phyloP scores from a whole-genome alignment of 2,888 invertebrate genomes.

The Leptinotarsa rubiginosa region DNA sequence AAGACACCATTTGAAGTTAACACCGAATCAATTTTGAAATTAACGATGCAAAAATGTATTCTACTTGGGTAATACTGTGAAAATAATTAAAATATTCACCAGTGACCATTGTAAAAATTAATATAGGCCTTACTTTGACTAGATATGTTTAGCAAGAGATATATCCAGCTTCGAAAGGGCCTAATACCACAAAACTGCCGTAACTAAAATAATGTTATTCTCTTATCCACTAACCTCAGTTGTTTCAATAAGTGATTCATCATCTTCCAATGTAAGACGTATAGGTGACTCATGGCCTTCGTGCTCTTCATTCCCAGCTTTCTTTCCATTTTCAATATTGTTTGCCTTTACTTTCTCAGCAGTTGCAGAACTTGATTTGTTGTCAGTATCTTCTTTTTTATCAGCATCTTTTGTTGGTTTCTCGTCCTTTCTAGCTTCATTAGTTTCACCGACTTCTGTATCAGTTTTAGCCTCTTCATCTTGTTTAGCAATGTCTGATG shows the following conservation, averaged over 20 bases:
- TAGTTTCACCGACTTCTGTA: background rate
- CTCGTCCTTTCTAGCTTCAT: background rate
- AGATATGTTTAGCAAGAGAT: background rate
- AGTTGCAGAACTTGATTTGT: background rate
- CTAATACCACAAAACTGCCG: constrained; percentile 15
- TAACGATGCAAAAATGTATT: background rate
- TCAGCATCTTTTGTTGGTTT: constrained; percentile 11
- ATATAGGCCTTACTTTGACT: constrained; percentile 8
- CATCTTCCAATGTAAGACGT: constrained; percentile 60
- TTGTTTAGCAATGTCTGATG: constrained; percentile 51
- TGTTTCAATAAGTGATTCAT: constrained; percentile 58
- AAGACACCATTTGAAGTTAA: too few species aligned
- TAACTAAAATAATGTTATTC: background rate
- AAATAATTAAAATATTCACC: constrained; percentile 23
- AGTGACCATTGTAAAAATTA: constrained; percentile 17
- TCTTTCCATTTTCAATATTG: constrained; percentile 15
- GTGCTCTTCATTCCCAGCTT: constrained; percentile 32
- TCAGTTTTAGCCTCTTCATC: constrained; percentile 19
- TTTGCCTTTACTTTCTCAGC: constrained; percentile 26
- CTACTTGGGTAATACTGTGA: constrained; percentile 22
- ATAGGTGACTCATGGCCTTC: constrained; percentile 55
- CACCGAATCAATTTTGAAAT: too few species aligned
- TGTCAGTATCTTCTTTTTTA: constrained; percentile 40
- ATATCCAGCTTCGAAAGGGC: constrained; percentile 14
- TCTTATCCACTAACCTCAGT: background rate